Conservation (phyloP, 64 coral and sea anemone species). For the Montipora cactus region DNA sequence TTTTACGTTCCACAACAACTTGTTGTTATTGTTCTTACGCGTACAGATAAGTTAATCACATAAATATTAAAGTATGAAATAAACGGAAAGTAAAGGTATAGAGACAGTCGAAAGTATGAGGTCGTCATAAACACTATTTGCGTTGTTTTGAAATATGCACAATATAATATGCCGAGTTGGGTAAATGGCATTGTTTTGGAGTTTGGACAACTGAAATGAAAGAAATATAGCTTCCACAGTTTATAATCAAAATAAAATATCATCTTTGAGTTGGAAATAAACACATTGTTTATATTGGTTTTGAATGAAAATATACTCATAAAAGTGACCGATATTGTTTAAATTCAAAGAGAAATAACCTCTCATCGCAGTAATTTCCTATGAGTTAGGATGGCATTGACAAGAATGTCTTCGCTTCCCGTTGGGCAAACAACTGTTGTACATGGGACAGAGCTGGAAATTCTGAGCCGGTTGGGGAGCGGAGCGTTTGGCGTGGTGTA, state of each 20-base stretch:
- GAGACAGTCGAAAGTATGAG: too few species aligned
- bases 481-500: constrained; percentile 59
- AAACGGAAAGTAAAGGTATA: too few species aligned
- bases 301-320: neutral
- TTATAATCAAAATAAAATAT: constrained; percentile 42
- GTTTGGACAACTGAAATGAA: neutral
- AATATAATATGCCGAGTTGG: too few species aligned
- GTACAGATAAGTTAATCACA: too few species aligned
- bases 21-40: too few species aligned
- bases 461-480: constrained; percentile 18
- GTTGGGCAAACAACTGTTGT: constrained; percentile 26
- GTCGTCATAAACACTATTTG: too few species aligned
- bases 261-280: constrained; percentile 27
- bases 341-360: constrained; percentile 5
- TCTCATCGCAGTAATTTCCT: neutral
- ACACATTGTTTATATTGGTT: constrained; percentile 21
- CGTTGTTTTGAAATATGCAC: too few species aligned
- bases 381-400: constrained; percentile 11
- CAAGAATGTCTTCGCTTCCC: neutral
- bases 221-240: neutral
- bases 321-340: neutral
- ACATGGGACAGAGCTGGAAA: constrained; percentile 19
- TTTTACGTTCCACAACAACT: too few species aligned
- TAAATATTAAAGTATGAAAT: too few species aligned
- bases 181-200: neutral